Base-by-base conservation (phyloP, 2,113 vertebrate species). In the Corythaeola cristata region DNA sequence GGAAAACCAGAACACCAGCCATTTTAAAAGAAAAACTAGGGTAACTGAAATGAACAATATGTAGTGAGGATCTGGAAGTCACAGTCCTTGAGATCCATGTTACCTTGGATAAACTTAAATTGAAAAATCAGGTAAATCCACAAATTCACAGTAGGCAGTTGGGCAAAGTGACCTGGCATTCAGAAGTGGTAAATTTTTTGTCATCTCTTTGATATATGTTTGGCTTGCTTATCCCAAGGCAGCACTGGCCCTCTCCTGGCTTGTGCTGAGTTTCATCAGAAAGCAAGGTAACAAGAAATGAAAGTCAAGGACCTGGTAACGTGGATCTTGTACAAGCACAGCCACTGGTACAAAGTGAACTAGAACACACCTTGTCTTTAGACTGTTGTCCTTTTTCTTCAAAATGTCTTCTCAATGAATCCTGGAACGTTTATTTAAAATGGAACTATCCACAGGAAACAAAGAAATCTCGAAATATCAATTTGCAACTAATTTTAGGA, bases 121-220 rank as follows among this genome's bases (percentile, higher is more conserved):
- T 15, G 32, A 5, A 81, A 79, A 77, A 55, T 9, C 4, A 44
- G 11, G 56, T 11, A 64, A 73, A 74, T 53, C 5, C 10, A 9
- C 18, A 22, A 15, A 69, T 28, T 16, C 27, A 16, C 10, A 49
- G 11, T 28, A 83, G 3, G 2, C 16, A 62, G 11, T 17, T 66
- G 22, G 33, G 23, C 7, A 83, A 72, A 80, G 9, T 26, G 11
- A 80, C 5, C 4, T 62, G 21, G 3, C 6, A 6, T 53, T 77
- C 63, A 3, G 9, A 86, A 27, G 15, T 24, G 39, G 3, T 52
- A 68, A 17, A 8, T 6, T 18, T 69, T 74, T 93, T 73, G 12
- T 76, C 30, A 56, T 3, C 5, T 53, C 9, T 72, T 55, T 1
- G 1, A 35, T 66, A 2, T 41, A 11, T 3, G 3, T 56, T 33